Base-by-base conservation (phyloP, 2,888 invertebrate species). In the Apamea crenata region DNA sequence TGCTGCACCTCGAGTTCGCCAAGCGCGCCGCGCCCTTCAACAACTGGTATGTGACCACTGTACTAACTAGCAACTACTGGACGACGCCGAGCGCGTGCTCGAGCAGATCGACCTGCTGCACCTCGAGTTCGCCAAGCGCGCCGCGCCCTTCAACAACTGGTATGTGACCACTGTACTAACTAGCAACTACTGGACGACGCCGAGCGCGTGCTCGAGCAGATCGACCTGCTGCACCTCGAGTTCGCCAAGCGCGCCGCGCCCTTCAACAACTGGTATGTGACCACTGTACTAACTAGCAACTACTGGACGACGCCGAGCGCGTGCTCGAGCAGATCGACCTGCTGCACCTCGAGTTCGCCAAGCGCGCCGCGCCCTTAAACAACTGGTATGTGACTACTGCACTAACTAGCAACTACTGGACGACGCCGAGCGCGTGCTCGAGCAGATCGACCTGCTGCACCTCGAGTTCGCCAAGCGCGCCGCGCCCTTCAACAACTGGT, bases 101-200 rank as follows among this genome's bases (percentile, higher is more conserved):
- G 99, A 99, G 96, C 99, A 99, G 97, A 99, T 99, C 96, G 99
- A 99, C 96, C 98, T 99, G 90, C 97, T 99, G 91, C 99, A 99
- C 95, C 97, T 99, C 94, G 99, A 99, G 97, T 99, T 99, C 96
- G 99, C 99, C 90, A 99, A 99, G 97, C 98, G 99, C 91, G 99
- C 99, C 90, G 99, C 99, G 92, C 99, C 99, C 73, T 99, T 99
- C 97, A 99, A 99, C 97, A 99, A 99, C 97, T 99, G 99, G 99
- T 97, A 74, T 25, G 81, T 68, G 14, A 4, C 18, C 59, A 59
- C 77, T 44, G n/a, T 7, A 73, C 40, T 21, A 32, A 29, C 29
- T 21, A 21, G 29, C 7, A n/a, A n/a, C n/a, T n/a, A n/a, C 97
- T 99, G 85, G 99, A 99, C 95, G 99, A 99, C 95, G 99, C 99